phyloP scores from a whole-genome alignment of 2,888 invertebrate species.

The Clistopyga incitator region DNA sequence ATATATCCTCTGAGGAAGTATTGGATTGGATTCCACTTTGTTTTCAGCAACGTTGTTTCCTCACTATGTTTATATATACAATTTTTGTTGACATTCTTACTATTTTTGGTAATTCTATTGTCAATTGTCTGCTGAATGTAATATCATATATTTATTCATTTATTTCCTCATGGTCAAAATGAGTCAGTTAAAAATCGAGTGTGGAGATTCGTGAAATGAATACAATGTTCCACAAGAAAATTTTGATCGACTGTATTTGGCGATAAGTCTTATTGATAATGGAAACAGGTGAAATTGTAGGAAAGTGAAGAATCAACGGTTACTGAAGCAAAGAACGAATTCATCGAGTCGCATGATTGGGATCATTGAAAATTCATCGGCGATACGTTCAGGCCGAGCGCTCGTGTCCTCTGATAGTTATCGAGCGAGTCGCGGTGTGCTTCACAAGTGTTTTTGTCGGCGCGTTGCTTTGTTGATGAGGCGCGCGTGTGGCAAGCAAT shows the following conservation, averaged over 20 bases:
- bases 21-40: not conserved
- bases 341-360: conserved; percentile 8
- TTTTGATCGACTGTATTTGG: not conserved
- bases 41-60: too few species aligned
- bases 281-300: not conserved
- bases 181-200: not conserved
- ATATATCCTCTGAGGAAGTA: not conserved
- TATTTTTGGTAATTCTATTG: not conserved
- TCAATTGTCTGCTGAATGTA: not conserved
- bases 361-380: conserved; percentile 54
- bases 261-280: not conserved
- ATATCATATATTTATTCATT: too few species aligned
- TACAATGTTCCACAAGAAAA: not conserved
- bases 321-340: conserved; percentile 5
- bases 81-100: not conserved
- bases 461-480: conserved; percentile 33
- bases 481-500: conserved; percentile 27
- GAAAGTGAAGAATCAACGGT: conserved; percentile 11
- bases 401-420: conserved; percentile 35
- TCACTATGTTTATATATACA: too few species aligned
- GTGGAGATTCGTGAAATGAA: not conserved
- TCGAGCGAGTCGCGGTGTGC: conserved; percentile 23
- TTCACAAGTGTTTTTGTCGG: conserved; percentile 35
- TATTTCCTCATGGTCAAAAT: too few species aligned
- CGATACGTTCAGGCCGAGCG: conserved; percentile 32